Evolutionary conservation across 23 tunicate species (phyloP).

Genomic region (Halocynthia roretzi): DNA sequence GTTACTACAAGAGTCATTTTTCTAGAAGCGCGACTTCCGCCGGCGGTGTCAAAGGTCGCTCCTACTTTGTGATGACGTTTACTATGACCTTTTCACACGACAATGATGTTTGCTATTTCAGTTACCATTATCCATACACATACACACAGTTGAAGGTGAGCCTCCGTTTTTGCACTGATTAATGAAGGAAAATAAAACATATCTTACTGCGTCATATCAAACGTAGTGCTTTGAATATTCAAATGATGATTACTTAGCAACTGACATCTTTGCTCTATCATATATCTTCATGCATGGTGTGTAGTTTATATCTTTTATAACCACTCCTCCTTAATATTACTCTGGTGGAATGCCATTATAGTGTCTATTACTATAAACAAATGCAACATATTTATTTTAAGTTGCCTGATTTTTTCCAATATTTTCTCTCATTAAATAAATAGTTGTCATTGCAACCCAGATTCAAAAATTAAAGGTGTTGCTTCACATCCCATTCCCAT

Average conservation of each 20-base stretch:
- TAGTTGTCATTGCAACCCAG: too few species aligned
- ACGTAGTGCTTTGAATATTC: too few species aligned
- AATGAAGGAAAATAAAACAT: too few species aligned
- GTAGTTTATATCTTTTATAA: background rate
- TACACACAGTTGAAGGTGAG: slow-evolving; percentile 80
- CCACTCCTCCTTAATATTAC: background rate
- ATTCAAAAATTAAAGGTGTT: too few species aligned
- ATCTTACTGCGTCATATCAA: too few species aligned
- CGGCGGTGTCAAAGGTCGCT: slow-evolving; percentile 46
- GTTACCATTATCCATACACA: slow-evolving; percentile 98
- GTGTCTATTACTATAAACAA: too few species aligned
- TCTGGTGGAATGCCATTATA: background rate
- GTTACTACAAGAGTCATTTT: slow-evolving; percentile 91
- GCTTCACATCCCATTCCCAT: too few species aligned
- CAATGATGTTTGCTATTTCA: slow-evolving; percentile 72
- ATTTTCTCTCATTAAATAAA: too few species aligned
- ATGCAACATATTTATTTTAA: too few species aligned
- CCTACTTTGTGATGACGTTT: slow-evolving; percentile 73
- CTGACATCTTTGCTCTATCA: too few species aligned
- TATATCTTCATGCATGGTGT: background rate
- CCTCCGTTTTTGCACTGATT: background rate
- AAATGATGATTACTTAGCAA: too few species aligned
- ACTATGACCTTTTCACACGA: slow-evolving; percentile 68
- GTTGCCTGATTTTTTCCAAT: too few species aligned
- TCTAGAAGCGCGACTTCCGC: slow-evolving; percentile 43